A percentile compares a stretch with the other conserved stretches of the same genome.
Evolutionary conservation across 2,888 invertebrate genomes (phyloP).

Genomic region (Salticus scenicus): DNA sequence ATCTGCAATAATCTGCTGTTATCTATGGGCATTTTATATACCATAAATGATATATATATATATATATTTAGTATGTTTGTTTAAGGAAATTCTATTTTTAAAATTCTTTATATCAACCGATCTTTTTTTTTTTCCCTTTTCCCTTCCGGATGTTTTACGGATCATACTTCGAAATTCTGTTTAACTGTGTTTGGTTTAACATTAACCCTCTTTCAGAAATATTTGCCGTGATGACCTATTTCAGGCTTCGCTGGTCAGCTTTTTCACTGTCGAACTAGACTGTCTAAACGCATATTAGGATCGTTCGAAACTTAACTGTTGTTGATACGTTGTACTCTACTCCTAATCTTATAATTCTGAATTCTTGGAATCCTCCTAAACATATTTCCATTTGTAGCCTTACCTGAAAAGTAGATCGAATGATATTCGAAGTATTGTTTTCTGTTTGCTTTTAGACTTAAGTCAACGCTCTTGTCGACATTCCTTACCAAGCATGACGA

Average conservation of each 20-base stretch:
- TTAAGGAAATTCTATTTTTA: no score
- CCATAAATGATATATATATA: no score
- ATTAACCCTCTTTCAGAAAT: background rate
- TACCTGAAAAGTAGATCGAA: background rate
- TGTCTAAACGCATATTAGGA: background rate
- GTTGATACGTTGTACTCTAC: background rate
- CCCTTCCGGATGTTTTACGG: background rate
- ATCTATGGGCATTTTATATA: no score
- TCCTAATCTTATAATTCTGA: background rate
- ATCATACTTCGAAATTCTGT: background rate
- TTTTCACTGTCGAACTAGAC: background rate
- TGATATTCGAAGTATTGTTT: no score
- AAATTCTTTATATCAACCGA: no score
- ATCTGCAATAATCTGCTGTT: no score
- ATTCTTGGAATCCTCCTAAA: background rate
- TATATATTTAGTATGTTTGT: no score
- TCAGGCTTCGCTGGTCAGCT: background rate
- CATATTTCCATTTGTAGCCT: background rate
- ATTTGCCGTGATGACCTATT: conserved; percentile 5
- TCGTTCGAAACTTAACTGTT: background rate
- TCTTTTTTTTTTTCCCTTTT: background rate
- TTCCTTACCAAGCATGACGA: conserved; percentile 45
- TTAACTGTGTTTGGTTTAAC: background rate
- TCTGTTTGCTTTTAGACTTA: no score
- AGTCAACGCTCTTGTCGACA: conserved; percentile 16